Percentiles rank a stretch among this genome's conserved stretches.
Evolutionary conservation across 2,113 vertebrate genomes (phyloP).

Genomic region (Corythaixoides concolor): DNA sequence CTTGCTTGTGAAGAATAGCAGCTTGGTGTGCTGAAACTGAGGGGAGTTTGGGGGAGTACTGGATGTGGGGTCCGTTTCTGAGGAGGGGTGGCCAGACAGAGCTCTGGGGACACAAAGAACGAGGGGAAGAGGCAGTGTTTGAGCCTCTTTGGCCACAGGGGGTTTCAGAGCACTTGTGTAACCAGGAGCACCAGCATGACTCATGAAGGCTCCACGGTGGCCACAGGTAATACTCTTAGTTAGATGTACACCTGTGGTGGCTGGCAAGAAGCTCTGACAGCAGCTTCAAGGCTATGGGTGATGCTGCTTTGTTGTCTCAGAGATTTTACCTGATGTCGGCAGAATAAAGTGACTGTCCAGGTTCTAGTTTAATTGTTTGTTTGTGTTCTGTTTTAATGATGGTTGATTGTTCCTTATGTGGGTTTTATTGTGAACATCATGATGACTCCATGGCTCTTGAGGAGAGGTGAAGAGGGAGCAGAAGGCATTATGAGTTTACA

Average conservation of each 20-base stretch:
- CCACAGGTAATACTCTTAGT: not conserved
- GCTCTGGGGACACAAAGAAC: not conserved
- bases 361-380: not conserved
- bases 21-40: not conserved
- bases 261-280: not conserved
- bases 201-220: not conserved
- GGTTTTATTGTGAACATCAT: not conserved
- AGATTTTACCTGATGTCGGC: not conserved
- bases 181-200: too few relatives aligned
- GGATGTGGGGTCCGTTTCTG: not conserved
- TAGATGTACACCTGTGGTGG: not conserved
- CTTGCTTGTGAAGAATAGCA: not conserved
- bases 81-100: not conserved
- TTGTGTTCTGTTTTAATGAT: not conserved
- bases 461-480: not conserved
- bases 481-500: not conserved
- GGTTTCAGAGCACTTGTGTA: not conserved
- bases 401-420: not conserved
- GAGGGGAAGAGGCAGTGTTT: fast-evolving
- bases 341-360: not conserved
- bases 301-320: not conserved
- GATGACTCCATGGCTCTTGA: not conserved
- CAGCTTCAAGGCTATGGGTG: not conserved
- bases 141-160: not conserved
- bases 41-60: too few relatives aligned